These are phyloP conservation scores for Spheniscus mendiculus DNA, from an alignment of 2,113 vertebrate genomes.

Conservation along the genomic window DNA sequence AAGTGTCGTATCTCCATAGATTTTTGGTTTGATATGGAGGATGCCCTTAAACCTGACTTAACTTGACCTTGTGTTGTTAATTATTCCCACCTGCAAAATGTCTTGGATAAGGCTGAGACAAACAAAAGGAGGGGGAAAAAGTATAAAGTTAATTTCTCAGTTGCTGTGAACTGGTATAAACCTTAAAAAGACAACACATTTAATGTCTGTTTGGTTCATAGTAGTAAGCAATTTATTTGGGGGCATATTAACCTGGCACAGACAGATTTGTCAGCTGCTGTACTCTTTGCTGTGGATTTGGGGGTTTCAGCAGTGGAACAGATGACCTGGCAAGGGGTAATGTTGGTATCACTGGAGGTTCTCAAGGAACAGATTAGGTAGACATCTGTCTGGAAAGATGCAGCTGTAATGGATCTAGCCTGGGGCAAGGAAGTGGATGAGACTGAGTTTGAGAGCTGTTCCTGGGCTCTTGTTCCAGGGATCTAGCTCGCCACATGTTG, in stretches of 20 bases:
- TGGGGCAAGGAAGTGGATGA: background rate
- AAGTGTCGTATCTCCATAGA: background rate
- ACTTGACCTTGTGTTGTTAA: background rate
- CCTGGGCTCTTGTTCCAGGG: background rate
- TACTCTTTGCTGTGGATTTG: background rate
- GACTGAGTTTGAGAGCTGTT: background rate
- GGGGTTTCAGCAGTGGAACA: background rate
- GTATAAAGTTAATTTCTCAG: background rate
- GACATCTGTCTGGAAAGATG: background rate
- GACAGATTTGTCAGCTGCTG: background rate
- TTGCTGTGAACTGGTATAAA: background rate
- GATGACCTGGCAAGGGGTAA: background rate
- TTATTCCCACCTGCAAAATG: background rate
- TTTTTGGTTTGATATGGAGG: background rate
- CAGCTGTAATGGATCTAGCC: background rate
- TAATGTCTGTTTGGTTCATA: background rate
- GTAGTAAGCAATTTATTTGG: background rate
- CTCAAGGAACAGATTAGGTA: background rate
- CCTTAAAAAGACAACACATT: background rate
- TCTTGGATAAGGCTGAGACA: background rate
- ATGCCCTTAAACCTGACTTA: background rate
- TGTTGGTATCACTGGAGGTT: background rate
- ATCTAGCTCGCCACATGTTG: background rate
- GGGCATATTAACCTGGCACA: background rate
- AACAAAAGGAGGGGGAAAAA: background rate